Evolutionary conservation across 2,888 invertebrate genomes (phyloP).

Genomic region (Melitaea athalia): DNA sequence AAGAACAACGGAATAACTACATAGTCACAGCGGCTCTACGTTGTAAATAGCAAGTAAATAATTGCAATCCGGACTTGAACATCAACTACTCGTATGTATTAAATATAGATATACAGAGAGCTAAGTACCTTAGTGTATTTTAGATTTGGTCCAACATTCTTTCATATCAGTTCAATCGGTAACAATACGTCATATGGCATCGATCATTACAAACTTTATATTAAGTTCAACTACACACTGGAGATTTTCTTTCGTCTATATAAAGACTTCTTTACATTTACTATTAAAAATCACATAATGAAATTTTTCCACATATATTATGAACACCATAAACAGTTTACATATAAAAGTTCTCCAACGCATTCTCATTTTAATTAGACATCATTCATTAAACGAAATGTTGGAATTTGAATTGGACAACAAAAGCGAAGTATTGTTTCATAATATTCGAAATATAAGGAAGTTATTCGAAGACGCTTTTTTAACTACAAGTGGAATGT

Average conservation of each 20-base stretch:
- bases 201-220: not conserved
- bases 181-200: not conserved
- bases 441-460: conserved; percentile 47
- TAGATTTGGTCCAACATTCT: conserved; percentile 71
- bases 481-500: conserved; percentile 80
- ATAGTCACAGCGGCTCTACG: conserved; percentile 36
- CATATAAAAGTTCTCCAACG: not conserved
- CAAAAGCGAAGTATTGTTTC: conserved; percentile 15
- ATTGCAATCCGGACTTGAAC: conserved; percentile 8
- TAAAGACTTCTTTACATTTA: not conserved
- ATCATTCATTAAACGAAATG: not conserved
- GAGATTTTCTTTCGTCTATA: not conserved
- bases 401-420: conserved; percentile 1
- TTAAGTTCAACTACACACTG: not conserved
- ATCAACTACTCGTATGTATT: conserved; percentile 22
- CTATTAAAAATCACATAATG: not conserved
- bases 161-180: conserved; percentile 45
- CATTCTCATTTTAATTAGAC: not conserved
- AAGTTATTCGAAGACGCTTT: conserved; percentile 62
- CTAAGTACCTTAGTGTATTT: conserved; percentile 57
- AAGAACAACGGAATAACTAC: conserved; percentile 40
- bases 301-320: no score
- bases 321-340: not conserved
- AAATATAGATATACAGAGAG: conserved; percentile 61
- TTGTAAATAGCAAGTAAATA: conserved; percentile 30